phyloP scores from a whole-genome alignment of 2,797 vertebrate species.

The Falco peregrinus region DNA sequence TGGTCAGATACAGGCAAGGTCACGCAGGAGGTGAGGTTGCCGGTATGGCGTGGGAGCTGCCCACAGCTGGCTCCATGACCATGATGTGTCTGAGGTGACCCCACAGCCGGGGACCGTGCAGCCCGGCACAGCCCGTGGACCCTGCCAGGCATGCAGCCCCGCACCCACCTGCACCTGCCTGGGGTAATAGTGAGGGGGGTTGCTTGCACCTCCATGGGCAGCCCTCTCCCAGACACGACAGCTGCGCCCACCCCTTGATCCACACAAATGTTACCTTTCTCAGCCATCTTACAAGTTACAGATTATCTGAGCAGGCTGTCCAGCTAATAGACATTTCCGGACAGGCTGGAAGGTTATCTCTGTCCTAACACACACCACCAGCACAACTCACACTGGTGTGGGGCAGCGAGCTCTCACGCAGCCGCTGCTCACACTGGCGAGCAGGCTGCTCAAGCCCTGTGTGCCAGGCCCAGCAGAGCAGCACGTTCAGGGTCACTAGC shows the following conservation, averaged over 20 bases:
- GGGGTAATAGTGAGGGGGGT: background rate
- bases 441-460: background rate
- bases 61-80: rapidly evolving
- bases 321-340: background rate
- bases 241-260: background rate
- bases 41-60: background rate
- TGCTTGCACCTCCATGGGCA: background rate
- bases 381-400: background rate
- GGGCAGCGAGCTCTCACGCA: background rate
- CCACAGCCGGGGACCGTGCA: background rate
- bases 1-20: background rate
- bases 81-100: background rate
- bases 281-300: background rate
- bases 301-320: background rate
- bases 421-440: rapidly evolving
- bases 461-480: background rate
- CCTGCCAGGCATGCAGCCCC: background rate
- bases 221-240: background rate
- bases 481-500: background rate
- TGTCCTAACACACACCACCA: background rate
- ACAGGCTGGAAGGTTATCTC: background rate
- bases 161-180: rapidly evolving
- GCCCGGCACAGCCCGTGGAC: background rate
- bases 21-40: rapidly evolving
- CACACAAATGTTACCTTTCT: background rate